Conservation (phyloP, 2,113 vertebrate genomes). For the Sander vitreus region DNA sequence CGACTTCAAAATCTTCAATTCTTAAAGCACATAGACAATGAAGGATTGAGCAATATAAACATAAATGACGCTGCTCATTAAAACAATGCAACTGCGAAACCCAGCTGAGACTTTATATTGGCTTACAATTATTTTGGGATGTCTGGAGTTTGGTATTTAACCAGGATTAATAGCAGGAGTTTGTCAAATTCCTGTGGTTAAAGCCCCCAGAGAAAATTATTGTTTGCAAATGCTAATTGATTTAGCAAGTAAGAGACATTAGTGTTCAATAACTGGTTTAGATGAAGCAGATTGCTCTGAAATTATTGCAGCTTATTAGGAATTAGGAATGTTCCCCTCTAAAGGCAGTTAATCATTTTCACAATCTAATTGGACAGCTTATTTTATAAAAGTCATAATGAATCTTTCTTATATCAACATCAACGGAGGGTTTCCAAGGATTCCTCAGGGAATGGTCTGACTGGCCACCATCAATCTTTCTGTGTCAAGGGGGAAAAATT, state of each 20-base stretch:
- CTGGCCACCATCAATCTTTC: constrained; percentile 70
- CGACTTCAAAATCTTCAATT: constrained; percentile 9
- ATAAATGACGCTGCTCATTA: constrained; percentile 10
- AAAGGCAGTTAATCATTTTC: constrained; percentile 64
- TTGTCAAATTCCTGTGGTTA: constrained; percentile 61
- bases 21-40: not conserved
- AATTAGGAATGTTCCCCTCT: constrained; percentile 62
- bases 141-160: constrained; percentile 54
- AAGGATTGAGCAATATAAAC: constrained; percentile 4
- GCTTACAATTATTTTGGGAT: constrained; percentile 52
- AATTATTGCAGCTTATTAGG: constrained; percentile 71
- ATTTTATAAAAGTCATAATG: constrained; percentile 67
- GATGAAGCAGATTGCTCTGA: constrained; percentile 49
- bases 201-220: constrained; percentile 58
- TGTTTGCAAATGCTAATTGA: constrained; percentile 68
- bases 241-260: constrained; percentile 49
- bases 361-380: constrained; percentile 60
- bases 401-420: constrained; percentile 73
- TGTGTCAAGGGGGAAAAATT: constrained; percentile 50
- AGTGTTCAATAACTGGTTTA: constrained; percentile 40
- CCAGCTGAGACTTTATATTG: constrained; percentile 57
- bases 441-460: constrained; percentile 59
- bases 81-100: constrained; percentile 31
- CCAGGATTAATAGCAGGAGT: constrained; percentile 65
- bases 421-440: constrained; percentile 52